Percentiles rank a stretch among this genome's conserved stretches.
Evolutionary conservation across 2,888 invertebrate species (phyloP).

Genomic region (Portevinia maculata): DNA sequence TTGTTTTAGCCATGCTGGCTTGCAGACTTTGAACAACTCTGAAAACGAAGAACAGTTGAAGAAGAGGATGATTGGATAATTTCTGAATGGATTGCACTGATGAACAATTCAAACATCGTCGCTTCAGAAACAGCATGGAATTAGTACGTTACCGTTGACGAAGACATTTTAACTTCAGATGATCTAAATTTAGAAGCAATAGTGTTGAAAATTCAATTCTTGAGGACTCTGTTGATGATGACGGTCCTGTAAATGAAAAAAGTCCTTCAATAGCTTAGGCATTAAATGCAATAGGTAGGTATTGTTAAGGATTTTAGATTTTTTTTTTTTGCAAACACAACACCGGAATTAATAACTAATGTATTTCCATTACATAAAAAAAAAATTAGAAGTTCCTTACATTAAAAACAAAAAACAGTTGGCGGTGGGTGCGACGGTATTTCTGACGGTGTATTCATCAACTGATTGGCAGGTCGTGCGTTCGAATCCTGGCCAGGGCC

Average conservation of each 20-base stretch:
- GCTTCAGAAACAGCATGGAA: constrained; percentile 1
- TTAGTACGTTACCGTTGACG: not conserved
- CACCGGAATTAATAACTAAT: too few relatives aligned
- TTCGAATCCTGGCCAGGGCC: too few relatives aligned
- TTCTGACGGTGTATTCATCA: too few relatives aligned
- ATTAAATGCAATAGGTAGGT: too few relatives aligned
- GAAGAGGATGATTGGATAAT: constrained; percentile 4
- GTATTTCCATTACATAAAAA: too few relatives aligned
- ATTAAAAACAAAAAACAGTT: too few relatives aligned
- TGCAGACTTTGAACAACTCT: too few relatives aligned
- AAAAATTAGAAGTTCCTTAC: too few relatives aligned
- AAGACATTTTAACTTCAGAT: constrained; percentile 8
- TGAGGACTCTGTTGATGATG: constrained; percentile 1
- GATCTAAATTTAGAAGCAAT: constrained; percentile 3
- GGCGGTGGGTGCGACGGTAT: too few relatives aligned
- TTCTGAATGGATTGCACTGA: not conserved
- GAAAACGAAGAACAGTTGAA: not conserved
- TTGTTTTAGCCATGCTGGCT: constrained; percentile 1
- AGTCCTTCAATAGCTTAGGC: not conserved
- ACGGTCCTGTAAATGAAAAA: not conserved
- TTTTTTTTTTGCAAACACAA: too few relatives aligned
- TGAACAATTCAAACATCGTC: constrained; percentile 11
- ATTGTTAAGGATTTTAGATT: too few relatives aligned
- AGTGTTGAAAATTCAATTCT: not conserved
- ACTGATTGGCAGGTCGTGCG: too few relatives aligned